Base-by-base conservation (phyloP, 2,797 vertebrate species). In the Gephyroberyx darwinii region DNA sequence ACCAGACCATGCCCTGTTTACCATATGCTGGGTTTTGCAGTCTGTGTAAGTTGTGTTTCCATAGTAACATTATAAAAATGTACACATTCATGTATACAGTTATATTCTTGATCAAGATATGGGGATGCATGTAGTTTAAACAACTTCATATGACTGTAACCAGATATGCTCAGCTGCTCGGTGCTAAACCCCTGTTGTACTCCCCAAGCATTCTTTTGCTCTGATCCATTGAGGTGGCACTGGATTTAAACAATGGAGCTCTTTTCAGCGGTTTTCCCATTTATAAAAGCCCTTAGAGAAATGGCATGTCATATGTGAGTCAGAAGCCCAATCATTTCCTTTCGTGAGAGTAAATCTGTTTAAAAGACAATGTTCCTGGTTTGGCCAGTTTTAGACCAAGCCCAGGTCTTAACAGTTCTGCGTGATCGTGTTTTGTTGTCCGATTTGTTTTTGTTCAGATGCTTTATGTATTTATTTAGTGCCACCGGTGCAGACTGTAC, bases 341-440 rank as follows among this genome's bases (percentile, higher is more conserved):
- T 80, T 75, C 31, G 59, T 70, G 48, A 60, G 35, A 67, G 57
- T 77, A 65, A 12, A 81, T 88, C 35, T 70, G 68, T 80, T 14
- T 56, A 30, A 5, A 74, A 63, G 59, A 71, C 52, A 60, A 16
- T 50, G 20, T 76, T 82, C 86, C 78, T 82, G 71, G 83, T 84
- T 79, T 63, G 45, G 52, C 58, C 50, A 47, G 84, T 76, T 81
- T 20, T 8, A 30, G 65, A 63, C 68, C 56, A 69, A 69, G 43
- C 81, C 78, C 41, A 14, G 69, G 60, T 52, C 20, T 58, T n/a
- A 61, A 26, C 51, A 63, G 50, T 22, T 19, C n/a, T 64, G 22
- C 14, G 60, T 16, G 16, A 60, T 33, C 43, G 20, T 14, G 20
- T 19, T 76, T 77, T 20, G 51, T 67, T 63, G 55, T 41, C 31